phyloP scores from a whole-genome alignment of 2,888 invertebrate genomes.

The Scelioninae gen. 1 region DNA sequence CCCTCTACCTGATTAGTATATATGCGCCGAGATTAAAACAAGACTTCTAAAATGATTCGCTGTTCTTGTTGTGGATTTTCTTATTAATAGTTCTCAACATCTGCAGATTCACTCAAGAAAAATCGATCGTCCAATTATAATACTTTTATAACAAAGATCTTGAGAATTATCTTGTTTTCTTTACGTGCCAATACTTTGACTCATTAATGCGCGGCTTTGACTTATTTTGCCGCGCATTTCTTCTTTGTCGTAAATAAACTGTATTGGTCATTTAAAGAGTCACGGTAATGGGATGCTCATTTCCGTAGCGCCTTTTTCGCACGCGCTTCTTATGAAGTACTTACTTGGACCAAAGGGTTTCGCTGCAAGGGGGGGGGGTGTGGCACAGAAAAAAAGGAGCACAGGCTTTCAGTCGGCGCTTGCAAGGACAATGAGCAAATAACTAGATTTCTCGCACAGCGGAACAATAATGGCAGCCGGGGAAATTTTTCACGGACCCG shows the following conservation, averaged over 20 bases:
- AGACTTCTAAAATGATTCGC: too few relatives aligned
- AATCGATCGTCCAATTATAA: slow-evolving; percentile 58
- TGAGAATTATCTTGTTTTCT: slow-evolving; percentile 47
- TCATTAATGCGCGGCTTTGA: slow-evolving; percentile 55
- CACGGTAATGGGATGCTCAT: slow-evolving; percentile 63
- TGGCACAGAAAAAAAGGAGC: slow-evolving; percentile 20
- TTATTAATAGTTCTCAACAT: too few relatives aligned
- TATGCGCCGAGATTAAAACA: too few relatives aligned
- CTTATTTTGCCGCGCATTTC: slow-evolving; percentile 38
- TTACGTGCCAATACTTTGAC: slow-evolving; percentile 46
- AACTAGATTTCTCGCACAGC: slow-evolving; percentile 82
- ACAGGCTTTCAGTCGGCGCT: slow-evolving; percentile 63
- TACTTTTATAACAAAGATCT: slow-evolving; percentile 39
- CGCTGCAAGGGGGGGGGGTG: neutral
- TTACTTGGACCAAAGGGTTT: slow-evolving; percentile 31
- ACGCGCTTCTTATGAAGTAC: slow-evolving; percentile 33
- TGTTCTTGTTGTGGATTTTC: too few relatives aligned
- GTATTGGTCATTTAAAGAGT: slow-evolving; percentile 64
- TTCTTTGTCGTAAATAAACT: slow-evolving; percentile 54
- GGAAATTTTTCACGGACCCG: slow-evolving; percentile 83
- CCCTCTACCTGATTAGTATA: too few relatives aligned
- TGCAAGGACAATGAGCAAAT: slow-evolving; percentile 79
- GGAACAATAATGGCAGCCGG: slow-evolving; percentile 82
- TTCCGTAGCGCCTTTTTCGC: slow-evolving; percentile 60
- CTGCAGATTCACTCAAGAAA: too few relatives aligned